phyloP scores from a whole-genome alignment of 2,888 invertebrate genomes.

The Drosophila niveifrons region DNA sequence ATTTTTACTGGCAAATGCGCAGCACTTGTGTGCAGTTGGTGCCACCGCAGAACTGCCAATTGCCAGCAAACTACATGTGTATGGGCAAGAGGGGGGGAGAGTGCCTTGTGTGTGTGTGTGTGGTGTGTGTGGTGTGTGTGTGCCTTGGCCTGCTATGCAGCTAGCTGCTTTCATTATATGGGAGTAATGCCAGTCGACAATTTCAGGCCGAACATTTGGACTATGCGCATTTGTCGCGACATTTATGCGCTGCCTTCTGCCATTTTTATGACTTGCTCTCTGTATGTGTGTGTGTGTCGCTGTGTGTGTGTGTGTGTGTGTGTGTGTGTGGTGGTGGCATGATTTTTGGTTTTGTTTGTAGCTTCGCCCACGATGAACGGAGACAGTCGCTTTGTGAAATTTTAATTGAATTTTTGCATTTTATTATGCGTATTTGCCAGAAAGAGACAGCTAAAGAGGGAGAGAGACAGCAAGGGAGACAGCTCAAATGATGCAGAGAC shows the following conservation, averaged over 20 bases:
- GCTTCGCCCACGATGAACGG: too few relatives aligned
- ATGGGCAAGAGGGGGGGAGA: background rate
- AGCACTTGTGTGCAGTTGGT: conserved; percentile 70
- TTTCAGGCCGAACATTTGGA: conserved; percentile 54
- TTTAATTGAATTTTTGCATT: conserved; percentile 79
- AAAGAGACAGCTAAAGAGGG: conserved; percentile 16
- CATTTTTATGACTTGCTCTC: conserved; percentile 34
- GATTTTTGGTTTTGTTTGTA: conserved; percentile 38
- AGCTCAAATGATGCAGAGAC: conserved; percentile 47
- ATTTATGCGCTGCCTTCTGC: conserved; percentile 51
- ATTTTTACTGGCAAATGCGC: conserved; percentile 57
- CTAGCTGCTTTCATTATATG: conserved; percentile 62
- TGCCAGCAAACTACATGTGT: conserved; percentile 44
- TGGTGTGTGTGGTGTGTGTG: conserved; percentile 24
- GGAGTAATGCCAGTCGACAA: conserved; percentile 52
- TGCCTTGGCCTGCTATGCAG: conserved; percentile 43
- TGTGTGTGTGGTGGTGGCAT: conserved; percentile 11
- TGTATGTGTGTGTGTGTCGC: background rate
- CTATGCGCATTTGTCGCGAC: conserved; percentile 61
- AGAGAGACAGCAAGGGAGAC: background rate
- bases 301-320: too few relatives aligned
- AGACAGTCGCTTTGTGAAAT: conserved; percentile 65
- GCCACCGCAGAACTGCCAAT: conserved; percentile 71
- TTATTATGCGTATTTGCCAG: conserved; percentile 66
- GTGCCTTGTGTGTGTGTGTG: conserved; percentile 7